Conservation (phyloP, 2,113 vertebrate genomes). For the Eudyptes chrysolophus region DNA sequence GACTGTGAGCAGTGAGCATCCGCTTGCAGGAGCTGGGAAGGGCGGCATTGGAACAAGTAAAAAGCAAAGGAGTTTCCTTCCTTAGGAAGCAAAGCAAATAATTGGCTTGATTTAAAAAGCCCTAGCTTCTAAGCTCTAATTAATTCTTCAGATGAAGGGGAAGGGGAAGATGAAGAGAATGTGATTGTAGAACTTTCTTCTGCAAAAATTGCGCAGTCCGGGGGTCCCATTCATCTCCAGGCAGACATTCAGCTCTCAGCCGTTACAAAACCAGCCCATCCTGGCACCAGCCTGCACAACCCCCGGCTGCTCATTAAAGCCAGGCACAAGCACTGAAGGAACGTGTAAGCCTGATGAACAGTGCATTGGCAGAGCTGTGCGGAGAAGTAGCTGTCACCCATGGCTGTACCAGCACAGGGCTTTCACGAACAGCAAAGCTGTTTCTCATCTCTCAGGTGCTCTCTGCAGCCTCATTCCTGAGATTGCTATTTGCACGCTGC, state of each 20-base stretch:
- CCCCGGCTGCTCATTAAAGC: background rate
- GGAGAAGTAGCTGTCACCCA: background rate
- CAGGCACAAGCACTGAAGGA: background rate
- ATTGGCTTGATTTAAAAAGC: slow-evolving; percentile 47
- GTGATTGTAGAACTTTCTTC: background rate
- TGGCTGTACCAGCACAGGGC: background rate
- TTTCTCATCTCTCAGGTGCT: background rate
- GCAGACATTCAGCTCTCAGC: background rate
- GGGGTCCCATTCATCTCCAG: slow-evolving; percentile 39
- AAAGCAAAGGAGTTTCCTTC: slow-evolving; percentile 56
- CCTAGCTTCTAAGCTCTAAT: slow-evolving; percentile 37
- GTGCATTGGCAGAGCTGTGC: background rate
- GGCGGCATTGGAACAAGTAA: background rate
- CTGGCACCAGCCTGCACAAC: slow-evolving; percentile 17
- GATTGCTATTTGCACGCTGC: background rate
- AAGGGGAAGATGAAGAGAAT: slow-evolving; percentile 4
- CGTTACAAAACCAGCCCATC: background rate
- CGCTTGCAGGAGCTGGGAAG: background rate
- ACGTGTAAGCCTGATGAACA: background rate
- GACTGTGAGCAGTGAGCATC: background rate
- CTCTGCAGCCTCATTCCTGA: background rate
- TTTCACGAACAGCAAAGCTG: background rate
- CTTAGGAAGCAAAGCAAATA: slow-evolving; percentile 37
- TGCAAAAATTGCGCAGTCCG: background rate
- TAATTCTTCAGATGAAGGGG: slow-evolving; percentile 38